These are phyloP conservation scores for Bhutanitis thaidina DNA, from an alignment of 2,888 invertebrate species.

Conservation along the genomic window DNA sequence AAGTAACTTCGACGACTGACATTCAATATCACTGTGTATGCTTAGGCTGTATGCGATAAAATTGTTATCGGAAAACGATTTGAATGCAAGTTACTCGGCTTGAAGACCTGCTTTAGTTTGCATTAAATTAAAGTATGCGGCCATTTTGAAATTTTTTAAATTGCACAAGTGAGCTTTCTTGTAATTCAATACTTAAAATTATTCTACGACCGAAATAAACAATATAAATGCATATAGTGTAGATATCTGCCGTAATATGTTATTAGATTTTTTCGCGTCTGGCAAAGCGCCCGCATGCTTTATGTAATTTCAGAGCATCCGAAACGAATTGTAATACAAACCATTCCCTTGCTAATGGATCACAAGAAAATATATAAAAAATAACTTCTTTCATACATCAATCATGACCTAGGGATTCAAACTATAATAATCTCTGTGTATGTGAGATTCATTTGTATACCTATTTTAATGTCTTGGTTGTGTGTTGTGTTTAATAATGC, in stretches of 20 bases:
- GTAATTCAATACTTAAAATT: no score
- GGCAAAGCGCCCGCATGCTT: slow-evolving; percentile 50
- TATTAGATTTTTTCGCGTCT: slow-evolving; percentile 44
- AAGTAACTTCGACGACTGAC: no score
- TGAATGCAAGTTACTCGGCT: neutral
- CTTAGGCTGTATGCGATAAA: no score
- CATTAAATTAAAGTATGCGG: slow-evolving; percentile 8
- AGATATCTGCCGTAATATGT: slow-evolving; percentile 23
- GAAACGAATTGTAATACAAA: slow-evolving; percentile 25
- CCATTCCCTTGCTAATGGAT: slow-evolving; percentile 46
- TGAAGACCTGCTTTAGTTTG: slow-evolving; percentile 5
- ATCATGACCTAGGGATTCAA: slow-evolving; percentile 4
- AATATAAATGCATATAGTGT: slow-evolving; percentile 6
- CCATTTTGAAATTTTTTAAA: slow-evolving; percentile 13
- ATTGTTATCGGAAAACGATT: neutral
- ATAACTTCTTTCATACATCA: neutral
- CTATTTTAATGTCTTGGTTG: slow-evolving; percentile 4
- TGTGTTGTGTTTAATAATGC: slow-evolving; percentile 3
- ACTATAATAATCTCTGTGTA: neutral
- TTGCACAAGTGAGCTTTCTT: neutral
- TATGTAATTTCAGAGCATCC: slow-evolving; percentile 40
- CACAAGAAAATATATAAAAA: slow-evolving; percentile 32
- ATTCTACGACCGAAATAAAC: slow-evolving; percentile 10
- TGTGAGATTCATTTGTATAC: slow-evolving; percentile 7
- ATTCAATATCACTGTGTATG: no score